Percentiles rank a stretch among this genome's conserved stretches.
These are phyloP conservation scores for Thunnus albacares DNA, from an alignment of 2,797 vertebrate genomes.

Conservation along the genomic window DNA sequence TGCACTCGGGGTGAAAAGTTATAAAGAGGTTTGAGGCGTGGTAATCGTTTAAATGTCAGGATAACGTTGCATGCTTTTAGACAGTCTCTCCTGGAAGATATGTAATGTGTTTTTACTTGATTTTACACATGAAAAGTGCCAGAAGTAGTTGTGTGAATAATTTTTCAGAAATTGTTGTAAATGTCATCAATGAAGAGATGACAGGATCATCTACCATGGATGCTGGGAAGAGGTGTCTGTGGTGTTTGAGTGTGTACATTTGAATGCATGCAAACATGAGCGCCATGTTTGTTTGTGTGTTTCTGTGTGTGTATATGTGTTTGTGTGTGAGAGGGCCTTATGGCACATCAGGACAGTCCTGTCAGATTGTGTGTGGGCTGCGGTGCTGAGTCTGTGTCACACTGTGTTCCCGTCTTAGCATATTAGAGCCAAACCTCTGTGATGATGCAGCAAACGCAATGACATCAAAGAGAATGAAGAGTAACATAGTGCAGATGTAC, in stretches of 20 bases:
- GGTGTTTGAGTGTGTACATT: background rate
- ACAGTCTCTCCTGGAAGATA: too few species aligned
- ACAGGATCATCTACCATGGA: background rate
- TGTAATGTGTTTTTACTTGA: too few species aligned
- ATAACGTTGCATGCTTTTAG: too few species aligned
- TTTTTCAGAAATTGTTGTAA: too few species aligned
- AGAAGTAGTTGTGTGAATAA: too few species aligned
- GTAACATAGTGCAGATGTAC: slow-evolving; percentile 8
- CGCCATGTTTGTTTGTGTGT: background rate
- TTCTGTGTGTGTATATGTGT: slow-evolving; percentile 5
- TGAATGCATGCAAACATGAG: slow-evolving; percentile 11
- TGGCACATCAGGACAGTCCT: slow-evolving; percentile 52
- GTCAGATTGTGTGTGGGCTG: slow-evolving; percentile 50
- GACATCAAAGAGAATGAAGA: slow-evolving; percentile 37
- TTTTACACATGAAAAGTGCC: too few species aligned
- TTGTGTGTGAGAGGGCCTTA: background rate
- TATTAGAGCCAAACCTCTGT: slow-evolving; percentile 53
- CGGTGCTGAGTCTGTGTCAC: slow-evolving; percentile 57
- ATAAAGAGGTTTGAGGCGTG: background rate
- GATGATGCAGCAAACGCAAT: slow-evolving; percentile 48
- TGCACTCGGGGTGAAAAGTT: too few species aligned
- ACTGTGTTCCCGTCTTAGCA: slow-evolving; percentile 62
- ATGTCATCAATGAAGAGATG: background rate
- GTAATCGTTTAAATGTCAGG: too few species aligned
- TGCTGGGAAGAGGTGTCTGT: slow-evolving; percentile 4